Evolutionary conservation across 2,888 invertebrate species (phyloP).

Genomic region (Agrilus mali): DNA sequence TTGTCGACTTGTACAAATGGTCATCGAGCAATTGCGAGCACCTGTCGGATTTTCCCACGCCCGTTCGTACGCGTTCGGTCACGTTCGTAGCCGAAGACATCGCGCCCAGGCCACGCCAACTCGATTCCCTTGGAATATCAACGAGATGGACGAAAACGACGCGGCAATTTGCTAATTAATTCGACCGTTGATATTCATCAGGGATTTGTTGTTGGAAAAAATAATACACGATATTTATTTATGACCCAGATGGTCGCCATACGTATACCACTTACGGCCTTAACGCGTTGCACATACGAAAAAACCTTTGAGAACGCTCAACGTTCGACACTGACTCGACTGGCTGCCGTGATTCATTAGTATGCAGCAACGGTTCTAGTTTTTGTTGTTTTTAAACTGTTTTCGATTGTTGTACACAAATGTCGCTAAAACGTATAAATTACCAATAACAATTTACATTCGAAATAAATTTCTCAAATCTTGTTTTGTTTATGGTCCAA

Average conservation of each 20-base stretch:
- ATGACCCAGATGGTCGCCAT: constrained; percentile 1
- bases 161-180: constrained; percentile 28
- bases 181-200: constrained; percentile 13
- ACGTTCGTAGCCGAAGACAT: constrained; percentile 12
- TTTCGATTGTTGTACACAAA: too few species aligned
- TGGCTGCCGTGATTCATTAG: too few species aligned
- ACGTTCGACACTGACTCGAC: neutral
- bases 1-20: too few species aligned
- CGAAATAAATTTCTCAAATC: too few species aligned
- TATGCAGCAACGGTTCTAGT: too few species aligned
- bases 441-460: too few species aligned
- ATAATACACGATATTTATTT: constrained; percentile 3
- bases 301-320: neutral
- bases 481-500: too few species aligned
- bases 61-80: constrained; percentile 13
- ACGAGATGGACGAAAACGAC: constrained; percentile 22
- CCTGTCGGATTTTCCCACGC: constrained; percentile 32
- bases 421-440: too few species aligned
- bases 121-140: constrained; percentile 24
- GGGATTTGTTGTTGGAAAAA: constrained; percentile 9
- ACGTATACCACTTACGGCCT: neutral
- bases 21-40: constrained; percentile 15
- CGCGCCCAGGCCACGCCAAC: constrained; percentile 21
- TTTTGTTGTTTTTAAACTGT: too few species aligned
- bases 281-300: neutral